phyloP scores from a whole-genome alignment of 2,113 vertebrate genomes.

The Spilogale gracilis region DNA sequence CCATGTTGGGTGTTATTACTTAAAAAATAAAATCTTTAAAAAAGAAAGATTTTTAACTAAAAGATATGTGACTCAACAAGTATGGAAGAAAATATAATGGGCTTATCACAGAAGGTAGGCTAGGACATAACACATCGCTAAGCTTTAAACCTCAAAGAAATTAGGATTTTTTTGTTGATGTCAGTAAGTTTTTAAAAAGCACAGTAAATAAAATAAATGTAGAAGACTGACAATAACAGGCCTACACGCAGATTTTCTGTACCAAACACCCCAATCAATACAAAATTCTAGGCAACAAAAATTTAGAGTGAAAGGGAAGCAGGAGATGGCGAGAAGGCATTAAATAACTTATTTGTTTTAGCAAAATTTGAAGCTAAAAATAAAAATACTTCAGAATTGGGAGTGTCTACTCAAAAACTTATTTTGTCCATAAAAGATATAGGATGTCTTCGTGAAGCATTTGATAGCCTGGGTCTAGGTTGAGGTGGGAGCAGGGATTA shows the following conservation, averaged over 20 bases:
- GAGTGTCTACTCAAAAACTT: not conserved
- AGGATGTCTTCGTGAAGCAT: not conserved
- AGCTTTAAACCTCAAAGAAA: not conserved
- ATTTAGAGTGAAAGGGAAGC: conserved; percentile 50
- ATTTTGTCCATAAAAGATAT: not conserved
- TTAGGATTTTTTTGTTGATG: not conserved
- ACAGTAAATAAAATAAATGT: conserved; percentile 66
- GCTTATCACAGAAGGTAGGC: not conserved
- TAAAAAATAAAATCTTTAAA: not conserved
- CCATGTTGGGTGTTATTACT: not conserved
- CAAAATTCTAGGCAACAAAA: conserved; percentile 66
- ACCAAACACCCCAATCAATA: conserved; percentile 64
- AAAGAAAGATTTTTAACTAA: conserved; percentile 12
- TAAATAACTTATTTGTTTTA: conserved; percentile 12
- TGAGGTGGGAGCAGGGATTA: not conserved
- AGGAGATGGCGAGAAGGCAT: not conserved
- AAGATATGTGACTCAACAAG: not conserved
- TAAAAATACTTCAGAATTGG: conserved; percentile 30
- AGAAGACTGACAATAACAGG: conserved; percentile 61
- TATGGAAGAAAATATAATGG: not conserved
- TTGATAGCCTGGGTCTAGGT: not conserved
- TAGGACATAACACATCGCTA: not conserved
- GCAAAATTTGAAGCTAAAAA: conserved; percentile 17
- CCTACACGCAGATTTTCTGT: conserved; percentile 70
- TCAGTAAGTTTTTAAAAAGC: not conserved